Evolutionary conservation across 2,888 invertebrate genomes (phyloP), one percentile per base, ranked within the genome.

Genomic region (Ichneumon xanthorius): DNA sequence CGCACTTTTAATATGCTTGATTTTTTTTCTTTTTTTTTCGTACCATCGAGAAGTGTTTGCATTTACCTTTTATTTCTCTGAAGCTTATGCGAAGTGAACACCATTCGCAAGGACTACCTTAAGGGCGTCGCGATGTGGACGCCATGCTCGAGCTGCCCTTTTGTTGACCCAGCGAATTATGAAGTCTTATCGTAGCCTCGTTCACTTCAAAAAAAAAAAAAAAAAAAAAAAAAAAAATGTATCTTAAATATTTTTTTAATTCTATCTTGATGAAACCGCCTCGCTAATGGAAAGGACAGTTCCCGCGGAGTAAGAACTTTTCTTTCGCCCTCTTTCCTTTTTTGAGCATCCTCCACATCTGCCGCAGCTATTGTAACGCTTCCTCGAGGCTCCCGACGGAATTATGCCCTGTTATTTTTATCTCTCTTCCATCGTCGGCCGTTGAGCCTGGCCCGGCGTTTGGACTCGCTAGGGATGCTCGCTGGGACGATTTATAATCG

Each of bases 161-260:
- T 68, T 68, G 68, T 48, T 26, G 68, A 26, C 26, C 26, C 45
- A 48, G 68, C 68, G 48, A 48, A 68, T 68, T 48, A 68, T 16
- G 30, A 33, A 48, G 48, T 68, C 48, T 68, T 48, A 63, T 65
- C 61, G 22, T 40, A 14, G 22, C 48, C 26, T 33, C 45, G 33
- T 75, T 37, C 9, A 5, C 45, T 19, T 26, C 2, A 2, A 0
- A 26, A 2, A 26, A 26, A 26, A 26, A 26, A 26, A 26, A 26
- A 3, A 26, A 26, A 26, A n/a, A n/a, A n/a, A n/a, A n/a, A n/a
- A n/a, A n/a, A 26, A 26, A 26, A 26, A 26, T 26, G 26, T 0
- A 6, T 26, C 37, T 50, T n/a, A 6, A 33, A 45, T 22, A 6
- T 22, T 30, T 48, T 14, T 22, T 48, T 26, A n/a, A 37, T 45